Evolutionary conservation across 2,888 invertebrate species (phyloP), one percentile per base, ranked within the genome.

Genomic region (Yponomeuta sedellus): DNA sequence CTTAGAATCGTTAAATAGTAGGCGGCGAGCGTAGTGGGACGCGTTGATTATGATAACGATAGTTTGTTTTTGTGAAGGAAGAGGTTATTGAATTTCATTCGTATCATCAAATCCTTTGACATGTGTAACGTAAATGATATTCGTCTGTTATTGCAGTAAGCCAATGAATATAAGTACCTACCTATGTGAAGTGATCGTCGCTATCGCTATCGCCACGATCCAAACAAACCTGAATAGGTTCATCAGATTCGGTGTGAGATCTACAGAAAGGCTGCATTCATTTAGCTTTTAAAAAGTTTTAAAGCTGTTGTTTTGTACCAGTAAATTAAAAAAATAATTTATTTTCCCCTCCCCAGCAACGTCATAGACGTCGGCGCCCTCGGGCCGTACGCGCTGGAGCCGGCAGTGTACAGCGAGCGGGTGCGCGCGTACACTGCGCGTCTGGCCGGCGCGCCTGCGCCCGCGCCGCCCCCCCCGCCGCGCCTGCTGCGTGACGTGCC

Each of bases 321-420:
- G 34, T 10, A 34, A 34, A 34, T 34, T n/a, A 34, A 34, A 34
- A 8, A 5, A 34, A 34, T 10, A 12, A 22, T 19, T 22, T 59
- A 1, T 59, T 20, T 63, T 64, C 12, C 11, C 22, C 25, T 52
- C n/a, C 70, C 10, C 85, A 97, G 97, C 68, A 97, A 97, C 88
- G 97, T 98, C 68, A 98, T 98, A 76, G 98, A 98, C 90, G 97
- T 98, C n/a, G 96, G 97, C 65, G 97, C 97, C 2, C 92, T 97
- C 72, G 97, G 97, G 70, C 95, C 96, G 11, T 97, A 97, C 82
- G 95, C 95, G 74, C 90, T 98, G 68, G 97, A 98, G 75, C 96
- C 97, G 73, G 96, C 96, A 77, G 98, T 97, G 82, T 97, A 96
- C 83, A 93, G 95, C 75, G 97, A 98, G 77, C 92, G 96, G 70